These are phyloP conservation scores for Helobdella robusta DNA, from an alignment of 2,888 invertebrate species.

Conservation along the genomic window DNA sequence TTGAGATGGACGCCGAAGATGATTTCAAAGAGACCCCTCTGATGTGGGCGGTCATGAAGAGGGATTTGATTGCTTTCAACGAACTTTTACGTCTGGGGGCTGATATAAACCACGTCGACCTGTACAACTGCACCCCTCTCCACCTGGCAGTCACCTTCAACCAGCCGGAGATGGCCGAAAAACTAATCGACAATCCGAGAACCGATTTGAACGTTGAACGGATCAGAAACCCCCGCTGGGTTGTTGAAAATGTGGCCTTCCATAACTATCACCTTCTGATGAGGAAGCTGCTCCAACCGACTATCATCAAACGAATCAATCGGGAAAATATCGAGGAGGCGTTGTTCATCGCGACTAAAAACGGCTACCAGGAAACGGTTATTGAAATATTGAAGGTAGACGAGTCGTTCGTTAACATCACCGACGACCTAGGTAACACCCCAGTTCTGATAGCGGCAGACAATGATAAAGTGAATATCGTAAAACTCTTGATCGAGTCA, in stretches of 20 bases:
- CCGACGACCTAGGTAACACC: slow-evolving; percentile 27
- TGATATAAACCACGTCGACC: background rate
- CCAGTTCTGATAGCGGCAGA: slow-evolving; percentile 25
- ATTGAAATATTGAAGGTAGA: slow-evolving; percentile 17
- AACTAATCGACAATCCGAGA: background rate
- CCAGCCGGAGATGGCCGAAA: slow-evolving; percentile 13
- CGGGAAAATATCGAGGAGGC: slow-evolving; percentile 13
- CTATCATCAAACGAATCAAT: slow-evolving; percentile 4
- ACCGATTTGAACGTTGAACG: slow-evolving; percentile 26
- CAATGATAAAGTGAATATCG: background rate
- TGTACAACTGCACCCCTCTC: slow-evolving; percentile 10
- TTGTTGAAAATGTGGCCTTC: slow-evolving; percentile 24
- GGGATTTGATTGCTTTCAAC: background rate
- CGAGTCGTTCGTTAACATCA: slow-evolving; percentile 9
- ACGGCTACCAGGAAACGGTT: slow-evolving; percentile 18
- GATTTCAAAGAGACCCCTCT: slow-evolving; percentile 10
- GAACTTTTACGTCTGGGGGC: slow-evolving; percentile 7
- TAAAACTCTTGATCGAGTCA: slow-evolving; percentile 18
- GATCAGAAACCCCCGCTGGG: slow-evolving; percentile 26
- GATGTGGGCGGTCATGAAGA: slow-evolving; percentile 19
- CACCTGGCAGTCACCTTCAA: slow-evolving; percentile 7
- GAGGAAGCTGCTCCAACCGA: slow-evolving; percentile 15
- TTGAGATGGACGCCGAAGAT: slow-evolving; percentile 10
- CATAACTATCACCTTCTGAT: slow-evolving; percentile 11
- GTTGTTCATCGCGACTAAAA: slow-evolving; percentile 24